Base-by-base conservation (phyloP, 2,113 vertebrate genomes). In the Lophochroa leadbeateri region DNA sequence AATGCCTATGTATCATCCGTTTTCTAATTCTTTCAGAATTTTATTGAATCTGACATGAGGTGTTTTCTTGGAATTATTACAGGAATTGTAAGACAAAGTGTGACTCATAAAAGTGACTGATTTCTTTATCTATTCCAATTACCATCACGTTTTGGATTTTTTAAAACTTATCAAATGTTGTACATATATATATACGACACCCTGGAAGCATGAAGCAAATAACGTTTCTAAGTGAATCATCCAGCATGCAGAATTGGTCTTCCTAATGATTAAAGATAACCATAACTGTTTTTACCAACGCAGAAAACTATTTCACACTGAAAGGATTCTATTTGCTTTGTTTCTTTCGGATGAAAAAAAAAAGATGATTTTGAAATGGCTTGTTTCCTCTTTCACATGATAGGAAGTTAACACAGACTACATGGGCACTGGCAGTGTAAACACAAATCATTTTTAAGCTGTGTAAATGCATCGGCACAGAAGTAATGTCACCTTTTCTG, bases 31-130 rank as follows among this genome's bases (percentile, higher is more conserved):
- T 60, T 41, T 55, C 33, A 52, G 47, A 72, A 90, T 69, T 82
- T 33, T 58, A 41, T 2, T 79, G 57, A 97, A 88, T 33, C 18
- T 71, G 43, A 92, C 93, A 92, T 80, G 46, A 53, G 37, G 13
- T 2, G 5, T 86, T 86, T 86, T 86, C 60, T 82, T 71, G 35
- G 46, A 97, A 97, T 7, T 43, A 78, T 50, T 49, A 77, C 3
- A 49, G 4, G 21, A 92, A 81, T 28, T 37, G 3, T 13, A 74
- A 60, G 58, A 29, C 57, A 88, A 86, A 43, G 6, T 24, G 16
- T 25, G 68, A 80, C 71, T 60, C 17, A 35, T 17, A 3, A 63
- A 68, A 55, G 9, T 37, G 7, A 53, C 25, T 52, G 3, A 47
- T 65, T 90, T 53, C 13, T 49, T 23, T 23, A 29, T 58, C 23